Percentiles rank a stretch among this genome's conserved stretches.
Conservation (phyloP, 2,113 vertebrate genomes). For the Lathamus discolor region DNA sequence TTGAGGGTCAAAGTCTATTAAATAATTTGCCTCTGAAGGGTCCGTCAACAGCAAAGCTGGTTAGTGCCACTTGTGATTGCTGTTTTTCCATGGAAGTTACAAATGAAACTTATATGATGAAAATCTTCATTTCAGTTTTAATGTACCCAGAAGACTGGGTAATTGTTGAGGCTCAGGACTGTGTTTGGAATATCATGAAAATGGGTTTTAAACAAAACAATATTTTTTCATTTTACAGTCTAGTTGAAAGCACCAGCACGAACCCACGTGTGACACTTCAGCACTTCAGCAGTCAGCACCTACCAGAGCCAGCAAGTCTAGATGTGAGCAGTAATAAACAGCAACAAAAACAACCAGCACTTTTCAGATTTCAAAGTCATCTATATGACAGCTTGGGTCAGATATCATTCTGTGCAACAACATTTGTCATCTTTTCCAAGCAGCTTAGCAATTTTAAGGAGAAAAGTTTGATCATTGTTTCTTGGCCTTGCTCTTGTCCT, state of each 20-base stretch:
- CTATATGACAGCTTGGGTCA: neutral
- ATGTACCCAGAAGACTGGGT: neutral
- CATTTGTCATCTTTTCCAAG: neutral
- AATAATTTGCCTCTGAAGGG: neutral
- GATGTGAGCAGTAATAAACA: accelerated
- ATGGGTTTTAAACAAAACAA: neutral
- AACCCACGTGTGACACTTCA: neutral
- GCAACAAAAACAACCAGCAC: neutral
- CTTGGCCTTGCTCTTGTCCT: neutral
- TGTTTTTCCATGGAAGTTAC: neutral
- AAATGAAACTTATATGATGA: neutral
- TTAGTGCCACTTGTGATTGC: neutral
- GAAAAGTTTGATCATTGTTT: neutral
- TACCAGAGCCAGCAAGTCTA: neutral
- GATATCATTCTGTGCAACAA: neutral
- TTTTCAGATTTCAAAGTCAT: neutral
- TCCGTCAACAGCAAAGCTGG: neutral
- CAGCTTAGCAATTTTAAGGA: neutral
- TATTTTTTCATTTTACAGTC: neutral
- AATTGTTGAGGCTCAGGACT: neutral
- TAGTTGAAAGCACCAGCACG: neutral
- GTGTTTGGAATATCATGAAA: neutral
- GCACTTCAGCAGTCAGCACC: neutral
- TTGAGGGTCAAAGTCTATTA: neutral
- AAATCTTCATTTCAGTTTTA: neutral